Evolutionary conservation across 1,140 invertebrate genomes (phyloP).

Genomic region (Heliconius nattereri): DNA sequence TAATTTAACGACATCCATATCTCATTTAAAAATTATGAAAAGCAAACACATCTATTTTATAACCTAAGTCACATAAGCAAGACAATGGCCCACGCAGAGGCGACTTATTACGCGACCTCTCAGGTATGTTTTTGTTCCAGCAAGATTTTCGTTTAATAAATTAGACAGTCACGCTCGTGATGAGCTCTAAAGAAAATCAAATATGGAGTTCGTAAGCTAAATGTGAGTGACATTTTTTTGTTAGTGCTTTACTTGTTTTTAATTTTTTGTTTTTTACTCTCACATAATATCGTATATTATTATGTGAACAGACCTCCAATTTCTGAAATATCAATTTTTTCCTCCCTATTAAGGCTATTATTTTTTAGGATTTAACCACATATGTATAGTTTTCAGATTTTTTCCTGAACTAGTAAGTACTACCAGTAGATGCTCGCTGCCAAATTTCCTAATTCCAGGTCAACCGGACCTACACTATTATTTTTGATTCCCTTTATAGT

Average conservation of each 20-base stretch:
- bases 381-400: too few species aligned
- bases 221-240: background rate
- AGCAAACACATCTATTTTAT: conserved; percentile 9
- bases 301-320: too few species aligned
- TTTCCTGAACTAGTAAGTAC: too few species aligned
- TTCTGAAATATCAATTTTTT: too few species aligned
- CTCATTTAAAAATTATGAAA: background rate
- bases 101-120: conserved; percentile 14
- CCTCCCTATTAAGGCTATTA: too few species aligned
- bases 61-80: conserved; percentile 1
- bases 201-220: background rate
- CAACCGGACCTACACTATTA: too few species aligned
- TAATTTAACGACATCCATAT: too few species aligned
- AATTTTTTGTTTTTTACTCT: background rate
- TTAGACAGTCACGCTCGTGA: conserved; percentile 16
- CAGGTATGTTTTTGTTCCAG: conserved; percentile 13
- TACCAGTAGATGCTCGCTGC: too few species aligned
- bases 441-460: too few species aligned
- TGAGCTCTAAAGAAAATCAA: conserved; percentile 5
- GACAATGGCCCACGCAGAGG: conserved; percentile 13
- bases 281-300: too few species aligned
- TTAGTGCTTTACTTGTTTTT: background rate
- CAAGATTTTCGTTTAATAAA: conserved; percentile 17
- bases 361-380: too few species aligned
- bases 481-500: too few species aligned